Base-by-base conservation (phyloP, 2,113 vertebrate genomes). In the Monarcha castaneiventris region DNA sequence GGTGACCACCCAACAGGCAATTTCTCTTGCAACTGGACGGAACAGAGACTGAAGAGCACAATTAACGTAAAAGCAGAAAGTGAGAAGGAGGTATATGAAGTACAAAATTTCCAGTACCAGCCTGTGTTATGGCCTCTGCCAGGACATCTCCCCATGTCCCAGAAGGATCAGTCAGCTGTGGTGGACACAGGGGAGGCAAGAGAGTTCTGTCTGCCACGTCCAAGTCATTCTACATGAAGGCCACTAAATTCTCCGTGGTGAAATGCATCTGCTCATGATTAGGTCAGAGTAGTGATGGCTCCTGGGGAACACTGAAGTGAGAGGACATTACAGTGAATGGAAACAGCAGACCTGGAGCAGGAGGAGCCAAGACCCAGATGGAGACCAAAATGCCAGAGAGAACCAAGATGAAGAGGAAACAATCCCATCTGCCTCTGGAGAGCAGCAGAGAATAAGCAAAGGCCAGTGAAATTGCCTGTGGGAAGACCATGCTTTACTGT, bases 371-470 rank as follows among this genome's bases (percentile, higher is more conserved):
- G 46, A 69, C 1, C 7, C 33, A 73, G 37, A 14, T 54, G 46
- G 32, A 83, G n/a, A 87, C 8, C 41, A 66, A 90, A 88, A 88
- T 35, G n/a, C 18, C 16, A n/a, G 20, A 79, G 32, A 80, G 18
- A 88, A 58, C 20, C 17, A 80, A 55, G 39, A 29, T 0, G 1
- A 93, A 80, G 17, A 73, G 54, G 23, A 73, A 44, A n/a, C 35
- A 81, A 55, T 18, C 35, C 58, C 64, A 63, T 90, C 68, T 44
- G 35, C 52, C 76, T 48, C 82, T 81, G 64, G 68, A 90, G 81
- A 87, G 74, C 90, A 87, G 71, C 58, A 91, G 66, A 84, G 66
- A 95, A 75, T 72, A 95, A 91, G 63, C 35, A 55, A 85, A 81
- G 56, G 39, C 48, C 25, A 48, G 30, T 32, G 64, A 81, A 90